Conservation (phyloP, 2,888 invertebrate genomes). For the Bembecia ichneumoniformis region DNA sequence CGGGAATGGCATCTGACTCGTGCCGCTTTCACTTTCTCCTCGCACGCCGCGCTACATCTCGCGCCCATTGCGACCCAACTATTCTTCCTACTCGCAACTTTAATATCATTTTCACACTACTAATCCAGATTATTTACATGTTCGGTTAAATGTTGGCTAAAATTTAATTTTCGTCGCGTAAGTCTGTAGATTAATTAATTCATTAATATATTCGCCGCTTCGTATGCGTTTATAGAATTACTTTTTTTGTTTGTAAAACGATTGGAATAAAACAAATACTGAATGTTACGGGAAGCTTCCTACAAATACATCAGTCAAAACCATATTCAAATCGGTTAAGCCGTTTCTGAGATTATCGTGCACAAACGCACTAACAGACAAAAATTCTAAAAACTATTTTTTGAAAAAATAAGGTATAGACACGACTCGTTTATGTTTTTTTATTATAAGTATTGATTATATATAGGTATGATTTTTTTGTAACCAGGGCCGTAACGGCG, state of each 20-base stretch:
- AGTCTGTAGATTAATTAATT: not conserved
- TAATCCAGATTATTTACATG: conserved; percentile 38
- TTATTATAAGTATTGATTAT: not conserved
- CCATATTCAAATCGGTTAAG: too few relatives aligned
- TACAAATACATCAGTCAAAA: too few relatives aligned
- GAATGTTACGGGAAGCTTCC: too few relatives aligned
- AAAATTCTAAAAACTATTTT: not conserved
- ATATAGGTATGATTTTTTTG: conserved; percentile 37
- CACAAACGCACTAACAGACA: too few relatives aligned
- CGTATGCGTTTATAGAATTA: too few relatives aligned
- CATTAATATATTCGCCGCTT: not conserved
- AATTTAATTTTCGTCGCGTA: not conserved
- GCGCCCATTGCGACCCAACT: conserved; percentile 20
- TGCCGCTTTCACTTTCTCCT: conserved; percentile 69
- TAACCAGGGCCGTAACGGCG: conserved; percentile 36
- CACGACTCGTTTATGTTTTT: too few relatives aligned
- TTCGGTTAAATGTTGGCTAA: conserved; percentile 3
- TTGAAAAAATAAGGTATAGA: not conserved
- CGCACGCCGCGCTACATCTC: conserved; percentile 46
- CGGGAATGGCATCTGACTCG: conserved; percentile 63
- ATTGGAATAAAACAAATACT: too few relatives aligned
- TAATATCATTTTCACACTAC: conserved; percentile 18
- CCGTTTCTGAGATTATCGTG: too few relatives aligned
- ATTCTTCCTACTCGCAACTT: conserved; percentile 46
- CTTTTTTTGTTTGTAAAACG: too few relatives aligned